Evolutionary conservation across 1,140 invertebrate species (phyloP), one percentile per base, ranked within the genome.

Genomic region (Elysia chlorotica): DNA sequence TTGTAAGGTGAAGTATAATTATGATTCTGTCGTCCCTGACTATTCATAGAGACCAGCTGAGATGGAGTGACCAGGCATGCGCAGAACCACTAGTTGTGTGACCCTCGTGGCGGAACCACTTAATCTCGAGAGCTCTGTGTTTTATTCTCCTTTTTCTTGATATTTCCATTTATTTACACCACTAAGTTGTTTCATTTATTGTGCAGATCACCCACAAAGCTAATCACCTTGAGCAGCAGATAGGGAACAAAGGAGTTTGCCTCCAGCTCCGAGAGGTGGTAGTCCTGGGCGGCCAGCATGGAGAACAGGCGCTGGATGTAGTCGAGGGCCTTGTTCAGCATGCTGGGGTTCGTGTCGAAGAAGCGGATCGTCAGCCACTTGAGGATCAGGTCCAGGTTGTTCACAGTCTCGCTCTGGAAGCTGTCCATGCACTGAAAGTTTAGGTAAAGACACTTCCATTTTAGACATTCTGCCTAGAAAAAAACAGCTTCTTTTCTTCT

Each of bases 321-420:
- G 78, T 99, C 97, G 63, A 99, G 88, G 57, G 94, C 95, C 90
- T 96, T 97, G 65, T 98, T 89, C 36, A 99, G 89, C 35, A 99
- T 97, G 31, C 96, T 96, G 25, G 97, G 97, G 89, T 99, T 99
- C 14, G 97, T 99, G 88, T 99, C 97, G 81, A 98, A 99, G 87
- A 99, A 99, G 76, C 97, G 89, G 21, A 99, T 85, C 0, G 96
- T 98, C 73, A 98, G 85, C 98, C 98, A 99, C 86, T 97, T 98
- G 17, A 99, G 89, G 72, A 99, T 93, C 53, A 99, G 88, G 89
- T 99, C 98, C 67, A 98, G 89, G 89, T 99, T 99, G 19, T 92
- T 92, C 35, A 96, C 91, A 28, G 97, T 90, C 4, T 95, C 93
- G 81, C 92, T 91, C 21, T 91, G 91, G 77, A 94, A 93, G 28